Evolutionary conservation across 2,113 vertebrate species (phyloP).

Genomic region (Sclerurus mexicanus): DNA sequence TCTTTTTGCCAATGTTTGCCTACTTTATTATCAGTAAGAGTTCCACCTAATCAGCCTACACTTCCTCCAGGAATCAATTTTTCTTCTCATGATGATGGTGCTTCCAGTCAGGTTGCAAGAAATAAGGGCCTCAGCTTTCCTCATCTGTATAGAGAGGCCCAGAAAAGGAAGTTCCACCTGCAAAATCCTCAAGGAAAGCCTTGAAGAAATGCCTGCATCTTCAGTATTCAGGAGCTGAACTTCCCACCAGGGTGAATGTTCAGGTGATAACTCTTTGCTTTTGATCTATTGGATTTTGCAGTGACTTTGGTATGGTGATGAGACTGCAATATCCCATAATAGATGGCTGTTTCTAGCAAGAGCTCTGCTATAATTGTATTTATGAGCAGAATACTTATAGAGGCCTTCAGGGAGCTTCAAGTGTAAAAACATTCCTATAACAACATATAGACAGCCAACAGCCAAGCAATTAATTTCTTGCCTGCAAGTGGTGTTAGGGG

Average conservation of each 20-base stretch:
- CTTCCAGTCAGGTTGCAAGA: neutral
- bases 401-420: slow-evolving; percentile 59
- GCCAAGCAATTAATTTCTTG: slow-evolving; percentile 61
- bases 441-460: slow-evolving; percentile 64
- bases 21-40: neutral
- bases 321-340: slow-evolving; percentile 61
- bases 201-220: neutral
- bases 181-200: neutral
- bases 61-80: neutral
- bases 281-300: slow-evolving; percentile 66
- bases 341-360: slow-evolving; percentile 63
- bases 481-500: slow-evolving; percentile 12
- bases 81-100: neutral
- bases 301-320: slow-evolving; percentile 65
- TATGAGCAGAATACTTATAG: slow-evolving; percentile 70
- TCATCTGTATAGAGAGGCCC: neutral
- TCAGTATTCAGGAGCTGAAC: slow-evolving; percentile 8
- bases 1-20: neutral
- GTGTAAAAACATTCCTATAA: slow-evolving; percentile 64
- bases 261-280: slow-evolving; percentile 58
- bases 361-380: slow-evolving; percentile 67
- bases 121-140: neutral
- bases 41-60: neutral
- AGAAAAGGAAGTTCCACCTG: neutral
- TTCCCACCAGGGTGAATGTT: neutral